Evolutionary conservation across 2,888 invertebrate genomes (phyloP).

Genomic region (Phorcus lineatus): DNA sequence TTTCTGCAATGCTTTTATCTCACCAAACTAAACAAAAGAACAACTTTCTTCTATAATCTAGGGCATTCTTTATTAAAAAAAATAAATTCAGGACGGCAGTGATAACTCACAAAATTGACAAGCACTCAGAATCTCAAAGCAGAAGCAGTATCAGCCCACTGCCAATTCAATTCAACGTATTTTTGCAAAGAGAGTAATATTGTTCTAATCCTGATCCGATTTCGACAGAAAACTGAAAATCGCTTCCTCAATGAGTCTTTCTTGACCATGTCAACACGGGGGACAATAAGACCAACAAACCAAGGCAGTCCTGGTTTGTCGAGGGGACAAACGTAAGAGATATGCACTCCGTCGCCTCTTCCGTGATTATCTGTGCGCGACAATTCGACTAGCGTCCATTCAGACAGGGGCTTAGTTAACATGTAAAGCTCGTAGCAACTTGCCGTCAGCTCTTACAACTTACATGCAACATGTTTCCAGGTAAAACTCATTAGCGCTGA

Average conservation of each 20-base stretch:
- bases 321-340: background rate
- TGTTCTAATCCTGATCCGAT: background rate
- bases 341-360: background rate
- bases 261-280: slow-evolving; percentile 4
- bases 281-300: background rate
- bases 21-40: too few species aligned
- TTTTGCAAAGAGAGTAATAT: background rate
- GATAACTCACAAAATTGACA: too few species aligned
- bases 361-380: background rate
- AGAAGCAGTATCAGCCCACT: too few species aligned
- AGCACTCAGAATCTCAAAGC: too few species aligned
- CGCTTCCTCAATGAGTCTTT: background rate
- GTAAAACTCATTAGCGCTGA: too few species aligned
- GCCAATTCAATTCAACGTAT: too few species aligned
- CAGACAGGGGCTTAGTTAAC: background rate
- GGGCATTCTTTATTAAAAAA: too few species aligned
- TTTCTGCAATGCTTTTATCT: too few species aligned
- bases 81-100: too few species aligned
- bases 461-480: too few species aligned
- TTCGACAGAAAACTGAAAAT: background rate
- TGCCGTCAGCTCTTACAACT: too few species aligned
- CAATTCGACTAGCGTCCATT: background rate
- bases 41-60: too few species aligned
- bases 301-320: background rate
- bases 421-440: background rate